These are phyloP conservation scores for Volucella bombylans DNA, from an alignment of 2,888 invertebrate genomes.

Conservation along the genomic window DNA sequence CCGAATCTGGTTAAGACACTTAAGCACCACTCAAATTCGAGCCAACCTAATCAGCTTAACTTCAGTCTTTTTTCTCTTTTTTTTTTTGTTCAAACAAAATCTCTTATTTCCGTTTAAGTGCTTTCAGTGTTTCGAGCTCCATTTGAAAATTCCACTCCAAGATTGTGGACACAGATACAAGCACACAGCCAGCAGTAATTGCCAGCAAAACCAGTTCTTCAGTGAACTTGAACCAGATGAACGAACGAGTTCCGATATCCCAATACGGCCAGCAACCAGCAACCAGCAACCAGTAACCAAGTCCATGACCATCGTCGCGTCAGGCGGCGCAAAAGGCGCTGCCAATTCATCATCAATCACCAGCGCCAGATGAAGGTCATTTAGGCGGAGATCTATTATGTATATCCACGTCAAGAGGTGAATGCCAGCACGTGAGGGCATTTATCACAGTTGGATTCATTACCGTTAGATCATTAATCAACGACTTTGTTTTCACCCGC, in stretches of 20 bases:
- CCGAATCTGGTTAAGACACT: background rate
- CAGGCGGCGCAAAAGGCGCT: background rate
- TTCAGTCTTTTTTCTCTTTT: background rate
- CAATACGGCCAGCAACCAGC: background rate
- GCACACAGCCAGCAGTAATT: constrained; percentile 26
- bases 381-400: background rate
- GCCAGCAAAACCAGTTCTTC: constrained; percentile 32
- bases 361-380: constrained; percentile 23
- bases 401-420: constrained; percentile 21
- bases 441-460: constrained; percentile 17
- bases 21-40: background rate
- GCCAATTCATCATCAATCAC: constrained; percentile 34
- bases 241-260: constrained; percentile 13
- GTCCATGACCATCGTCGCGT: background rate
- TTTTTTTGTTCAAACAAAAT: constrained; percentile 2
- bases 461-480: constrained; percentile 49
- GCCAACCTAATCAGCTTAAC: constrained; percentile 27
- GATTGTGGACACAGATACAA: background rate
- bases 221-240: constrained; percentile 46
- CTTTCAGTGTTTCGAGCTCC: constrained; percentile 2
- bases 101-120: constrained; percentile 36
- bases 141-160: constrained; percentile 1
- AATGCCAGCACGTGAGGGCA: constrained; percentile 27
- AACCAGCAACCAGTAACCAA: too few relatives aligned
- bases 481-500: constrained; percentile 5